These are phyloP conservation scores for Talpa occidentalis DNA, from an alignment of 2,113 vertebrate genomes.

Conservation along the genomic window DNA sequence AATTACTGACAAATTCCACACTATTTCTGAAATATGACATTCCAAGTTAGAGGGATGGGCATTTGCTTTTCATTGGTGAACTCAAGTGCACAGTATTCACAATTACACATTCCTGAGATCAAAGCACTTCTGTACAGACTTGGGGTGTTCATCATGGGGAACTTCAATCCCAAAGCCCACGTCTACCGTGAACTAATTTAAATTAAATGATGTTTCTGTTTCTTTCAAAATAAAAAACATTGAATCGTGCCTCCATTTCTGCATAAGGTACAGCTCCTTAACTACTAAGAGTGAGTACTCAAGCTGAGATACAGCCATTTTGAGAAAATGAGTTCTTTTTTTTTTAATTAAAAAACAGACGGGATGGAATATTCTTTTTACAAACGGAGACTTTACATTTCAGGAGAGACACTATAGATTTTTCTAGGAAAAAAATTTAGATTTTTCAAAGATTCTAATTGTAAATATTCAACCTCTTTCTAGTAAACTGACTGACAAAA, in stretches of 20 bases:
- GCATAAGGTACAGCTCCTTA: neutral
- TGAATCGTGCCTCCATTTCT: neutral
- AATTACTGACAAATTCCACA: constrained; percentile 70
- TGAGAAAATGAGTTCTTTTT: neutral
- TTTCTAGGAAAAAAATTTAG: neutral
- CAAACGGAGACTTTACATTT: constrained; percentile 8
- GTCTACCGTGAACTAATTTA: neutral
- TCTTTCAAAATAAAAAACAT: constrained; percentile 53
- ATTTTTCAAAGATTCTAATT: constrained; percentile 1
- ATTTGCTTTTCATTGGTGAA: constrained; percentile 36
- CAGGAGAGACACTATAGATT: neutral
- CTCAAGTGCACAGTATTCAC: neutral
- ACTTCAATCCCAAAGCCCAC: neutral
- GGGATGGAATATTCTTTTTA: neutral
- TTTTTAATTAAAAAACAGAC: neutral
- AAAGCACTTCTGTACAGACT: constrained; percentile 30
- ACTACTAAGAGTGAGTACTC: neutral
- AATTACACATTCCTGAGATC: neutral
- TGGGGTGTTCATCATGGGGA: neutral
- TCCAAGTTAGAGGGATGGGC: constrained; percentile 66
- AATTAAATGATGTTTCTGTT: constrained; percentile 33
- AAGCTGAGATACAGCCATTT: neutral
- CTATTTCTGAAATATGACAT: constrained; percentile 62
- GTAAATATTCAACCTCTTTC: constrained; percentile 12
- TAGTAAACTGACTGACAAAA: neutral